These are phyloP conservation scores for Stegana nigrithorax DNA, from an alignment of 2,888 invertebrate genomes.

Conservation along the genomic window DNA sequence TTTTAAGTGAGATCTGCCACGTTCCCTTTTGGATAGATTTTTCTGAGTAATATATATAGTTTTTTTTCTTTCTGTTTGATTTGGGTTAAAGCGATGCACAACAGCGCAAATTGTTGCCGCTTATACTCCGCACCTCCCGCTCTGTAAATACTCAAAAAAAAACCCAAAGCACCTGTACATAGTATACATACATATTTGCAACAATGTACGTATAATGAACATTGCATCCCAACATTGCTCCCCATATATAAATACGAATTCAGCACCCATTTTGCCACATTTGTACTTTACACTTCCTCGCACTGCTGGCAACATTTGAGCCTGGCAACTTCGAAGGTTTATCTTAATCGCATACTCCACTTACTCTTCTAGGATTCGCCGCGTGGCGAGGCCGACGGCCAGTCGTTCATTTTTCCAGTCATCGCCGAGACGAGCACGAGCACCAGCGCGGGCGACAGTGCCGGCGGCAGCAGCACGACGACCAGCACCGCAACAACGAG, in stretches of 20 bases:
- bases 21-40: background rate
- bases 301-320: background rate
- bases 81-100: too few relatives aligned
- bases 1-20: background rate
- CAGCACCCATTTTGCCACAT: background rate
- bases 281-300: background rate
- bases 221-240: background rate
- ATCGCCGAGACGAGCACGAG: constrained; percentile 66
- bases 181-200: too few relatives aligned
- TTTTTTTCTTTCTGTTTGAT: too few relatives aligned
- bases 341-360: background rate
- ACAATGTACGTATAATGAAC: too few relatives aligned
- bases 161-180: too few relatives aligned
- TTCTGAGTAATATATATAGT: too few relatives aligned
- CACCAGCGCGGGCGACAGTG: constrained; percentile 44
- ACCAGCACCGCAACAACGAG: constrained; percentile 28
- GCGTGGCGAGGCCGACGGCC: constrained; percentile 76
- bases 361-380: constrained; percentile 73
- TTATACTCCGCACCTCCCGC: too few relatives aligned
- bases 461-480: constrained; percentile 33
- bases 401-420: constrained; percentile 76
- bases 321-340: background rate
- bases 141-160: too few relatives aligned
- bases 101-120: too few relatives aligned
- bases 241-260: background rate